Percentiles rank a stretch among this genome's conserved stretches.
Conservation (phyloP, 2,797 vertebrate genomes). For the Stomatorhinus walkeri region DNA sequence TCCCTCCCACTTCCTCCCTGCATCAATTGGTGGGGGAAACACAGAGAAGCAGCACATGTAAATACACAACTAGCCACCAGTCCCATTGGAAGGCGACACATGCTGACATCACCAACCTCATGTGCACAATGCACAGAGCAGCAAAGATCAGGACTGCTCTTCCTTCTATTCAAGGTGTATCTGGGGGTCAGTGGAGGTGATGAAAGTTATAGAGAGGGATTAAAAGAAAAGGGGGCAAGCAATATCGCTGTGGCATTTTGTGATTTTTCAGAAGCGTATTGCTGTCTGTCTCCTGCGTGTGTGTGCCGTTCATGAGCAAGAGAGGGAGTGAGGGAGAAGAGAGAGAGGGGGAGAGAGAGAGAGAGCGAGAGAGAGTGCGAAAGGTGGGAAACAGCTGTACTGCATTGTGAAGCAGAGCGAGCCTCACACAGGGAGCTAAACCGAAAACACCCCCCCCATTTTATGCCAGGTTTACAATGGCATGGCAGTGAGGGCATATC, state of each 20-base stretch:
- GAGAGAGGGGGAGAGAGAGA: constrained; percentile 23
- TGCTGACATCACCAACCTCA: constrained; percentile 2
- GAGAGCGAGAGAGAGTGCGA: constrained; percentile 22
- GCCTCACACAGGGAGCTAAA: constrained; percentile 53
- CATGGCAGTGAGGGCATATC: constrained; percentile 60
- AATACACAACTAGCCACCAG: constrained; percentile 35
- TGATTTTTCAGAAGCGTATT: constrained; percentile 39
- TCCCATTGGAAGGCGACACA: not conserved
- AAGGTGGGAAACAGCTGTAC: constrained; percentile 56
- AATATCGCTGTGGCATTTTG: constrained; percentile 41
- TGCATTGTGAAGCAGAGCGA: constrained; percentile 56
- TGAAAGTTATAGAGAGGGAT: constrained; percentile 27
- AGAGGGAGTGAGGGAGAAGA: constrained; percentile 22
- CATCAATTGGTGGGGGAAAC: constrained; percentile 38
- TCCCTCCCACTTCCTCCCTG: constrained; percentile 29
- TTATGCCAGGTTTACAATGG: constrained; percentile 50
- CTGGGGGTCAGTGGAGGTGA: constrained; percentile 18
- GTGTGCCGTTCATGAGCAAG: constrained; percentile 31
- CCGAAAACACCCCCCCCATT: constrained; percentile 56
- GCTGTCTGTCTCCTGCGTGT: constrained; percentile 33
- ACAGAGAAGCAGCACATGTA: constrained; percentile 32
- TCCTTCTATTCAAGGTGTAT: not conserved
- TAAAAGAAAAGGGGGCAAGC: constrained; percentile 31
- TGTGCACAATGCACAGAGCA: constrained; percentile 26
- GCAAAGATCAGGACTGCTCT: not conserved